These are phyloP conservation scores for Melanotaenia boesemani DNA, from an alignment of 2,797 vertebrate genomes.

Conservation along the genomic window DNA sequence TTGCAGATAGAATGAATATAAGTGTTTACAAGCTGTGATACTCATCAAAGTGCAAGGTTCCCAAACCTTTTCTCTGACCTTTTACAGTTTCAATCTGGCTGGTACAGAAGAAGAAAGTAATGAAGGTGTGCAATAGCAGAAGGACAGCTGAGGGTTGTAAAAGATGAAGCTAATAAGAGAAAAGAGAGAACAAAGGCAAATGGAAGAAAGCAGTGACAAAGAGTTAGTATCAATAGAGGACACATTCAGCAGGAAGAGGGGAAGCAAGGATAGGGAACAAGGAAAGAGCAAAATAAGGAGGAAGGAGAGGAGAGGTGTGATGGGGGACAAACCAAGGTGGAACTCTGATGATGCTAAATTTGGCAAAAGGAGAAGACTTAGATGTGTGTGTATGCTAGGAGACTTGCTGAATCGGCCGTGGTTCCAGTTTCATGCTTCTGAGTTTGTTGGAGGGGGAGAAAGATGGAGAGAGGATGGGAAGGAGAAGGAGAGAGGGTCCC, in stretches of 20 bases:
- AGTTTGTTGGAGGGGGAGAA: slow-evolving; percentile 72
- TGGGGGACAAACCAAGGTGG: slow-evolving; percentile 85
- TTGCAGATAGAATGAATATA: too few species aligned
- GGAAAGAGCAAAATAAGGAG: slow-evolving; percentile 43
- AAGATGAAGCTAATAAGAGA: slow-evolving; percentile 15
- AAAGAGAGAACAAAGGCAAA: slow-evolving; percentile 52
- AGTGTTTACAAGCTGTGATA: too few species aligned
- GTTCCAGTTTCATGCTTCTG: slow-evolving; percentile 88
- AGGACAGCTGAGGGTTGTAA: not conserved
- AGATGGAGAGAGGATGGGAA: slow-evolving; percentile 30
- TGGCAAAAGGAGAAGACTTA: slow-evolving; percentile 85
- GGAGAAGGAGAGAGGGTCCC: slow-evolving; percentile 66
- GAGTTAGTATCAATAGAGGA: slow-evolving; percentile 61
- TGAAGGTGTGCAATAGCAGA: not conserved
- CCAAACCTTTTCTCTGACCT: too few species aligned
- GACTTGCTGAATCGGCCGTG: slow-evolving; percentile 88
- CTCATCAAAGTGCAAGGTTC: too few species aligned
- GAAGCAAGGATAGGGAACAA: slow-evolving; percentile 44
- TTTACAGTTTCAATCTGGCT: too few species aligned
- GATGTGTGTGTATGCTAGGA: slow-evolving; percentile 58
- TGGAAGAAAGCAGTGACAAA: slow-evolving; percentile 55
- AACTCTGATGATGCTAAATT: slow-evolving; percentile 91
- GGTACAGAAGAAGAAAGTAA: not conserved
- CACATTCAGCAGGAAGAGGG: slow-evolving; percentile 68
- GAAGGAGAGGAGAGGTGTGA: slow-evolving; percentile 43